Evolutionary conservation across 2,797 vertebrate genomes (phyloP), one percentile per base, ranked within the genome.

Genomic region (Leontopithecus rosalia): DNA sequence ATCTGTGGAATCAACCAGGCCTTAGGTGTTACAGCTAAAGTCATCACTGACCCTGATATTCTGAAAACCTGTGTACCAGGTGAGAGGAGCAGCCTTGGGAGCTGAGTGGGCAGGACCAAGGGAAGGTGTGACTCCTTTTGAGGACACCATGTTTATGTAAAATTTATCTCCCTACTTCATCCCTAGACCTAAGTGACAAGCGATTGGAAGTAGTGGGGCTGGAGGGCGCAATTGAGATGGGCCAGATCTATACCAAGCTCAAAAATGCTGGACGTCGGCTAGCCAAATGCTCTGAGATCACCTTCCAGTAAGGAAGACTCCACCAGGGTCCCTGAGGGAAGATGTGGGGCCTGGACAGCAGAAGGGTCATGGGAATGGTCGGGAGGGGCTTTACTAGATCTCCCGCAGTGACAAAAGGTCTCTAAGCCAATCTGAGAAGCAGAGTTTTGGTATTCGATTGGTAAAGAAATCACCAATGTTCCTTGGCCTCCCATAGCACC

Each of bases 191-290:
- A 96, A 99, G 99, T 11, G 99, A 99, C 97, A 98, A 99, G 79
- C 99, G 99, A 50, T 95, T 99, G 96, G 99, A 99, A 98, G 99
- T 99, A 91, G 99, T 99, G 57, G 99, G 99, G 48, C 98, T 99
- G 97, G 99, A 99, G 55, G 99, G 99, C 41, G 99, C 97, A 41
- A 98, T 99, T 17, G 99, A 99, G 97, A 99, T 99, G 99, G 99
- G 99, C 50, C 99, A 99, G 98, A 99, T 99, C 98, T 99, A 99
- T 97, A 99, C 99, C 0, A 99, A 99, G 26, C 98, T 99, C 96
- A 99, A 99, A 98, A 99, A 97, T 1, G 99, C 99, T 0, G 99
- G 99, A 22, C 99, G 97, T 93, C 98, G 99, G 57, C 98, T 99
- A 97, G 99, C 99, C 77, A 99, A 99, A 97, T 99, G 99, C 46